phyloP scores from a whole-genome alignment of 2,113 vertebrate species.

The Chloroceryle aenea region DNA sequence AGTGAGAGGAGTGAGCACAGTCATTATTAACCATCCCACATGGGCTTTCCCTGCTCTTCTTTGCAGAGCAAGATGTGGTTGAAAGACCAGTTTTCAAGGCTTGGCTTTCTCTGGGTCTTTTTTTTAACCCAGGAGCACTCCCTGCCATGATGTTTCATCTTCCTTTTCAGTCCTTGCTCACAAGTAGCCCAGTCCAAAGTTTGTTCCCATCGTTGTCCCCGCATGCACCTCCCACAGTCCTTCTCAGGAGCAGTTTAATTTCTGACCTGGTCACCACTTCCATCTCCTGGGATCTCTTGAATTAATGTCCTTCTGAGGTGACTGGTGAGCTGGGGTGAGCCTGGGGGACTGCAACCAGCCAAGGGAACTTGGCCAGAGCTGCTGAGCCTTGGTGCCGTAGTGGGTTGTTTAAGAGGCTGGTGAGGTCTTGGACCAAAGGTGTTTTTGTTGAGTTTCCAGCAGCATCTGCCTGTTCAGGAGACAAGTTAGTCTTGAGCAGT shows the following conservation, averaged over 20 bases:
- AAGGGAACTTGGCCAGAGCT: neutral
- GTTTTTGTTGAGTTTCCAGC: neutral
- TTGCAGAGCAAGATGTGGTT: neutral
- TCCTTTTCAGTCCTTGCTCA: neutral
- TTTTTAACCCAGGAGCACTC: neutral
- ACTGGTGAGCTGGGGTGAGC: neutral
- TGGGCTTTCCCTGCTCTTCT: neutral
- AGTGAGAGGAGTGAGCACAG: neutral
- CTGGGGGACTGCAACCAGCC: neutral
- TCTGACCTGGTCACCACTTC: neutral
- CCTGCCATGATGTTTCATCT: neutral
- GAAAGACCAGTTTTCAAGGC: neutral
- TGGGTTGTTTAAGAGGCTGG: neutral
- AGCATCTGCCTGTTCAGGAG: neutral
- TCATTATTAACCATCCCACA: rapidly evolving
- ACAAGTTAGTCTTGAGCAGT: neutral
- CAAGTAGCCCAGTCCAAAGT: too few relatives aligned
- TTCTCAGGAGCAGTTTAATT: neutral
- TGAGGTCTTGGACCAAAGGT: neutral
- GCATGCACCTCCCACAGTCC: neutral
- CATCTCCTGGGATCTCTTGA: neutral
- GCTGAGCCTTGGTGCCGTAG: neutral
- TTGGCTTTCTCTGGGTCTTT: neutral
- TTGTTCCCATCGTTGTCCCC: neutral
- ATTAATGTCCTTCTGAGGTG: neutral